Percentiles rank a stretch among this genome's conserved stretches.
phyloP scores from a whole-genome alignment of 2,888 invertebrate species.

The Eledone cirrhosa region DNA sequence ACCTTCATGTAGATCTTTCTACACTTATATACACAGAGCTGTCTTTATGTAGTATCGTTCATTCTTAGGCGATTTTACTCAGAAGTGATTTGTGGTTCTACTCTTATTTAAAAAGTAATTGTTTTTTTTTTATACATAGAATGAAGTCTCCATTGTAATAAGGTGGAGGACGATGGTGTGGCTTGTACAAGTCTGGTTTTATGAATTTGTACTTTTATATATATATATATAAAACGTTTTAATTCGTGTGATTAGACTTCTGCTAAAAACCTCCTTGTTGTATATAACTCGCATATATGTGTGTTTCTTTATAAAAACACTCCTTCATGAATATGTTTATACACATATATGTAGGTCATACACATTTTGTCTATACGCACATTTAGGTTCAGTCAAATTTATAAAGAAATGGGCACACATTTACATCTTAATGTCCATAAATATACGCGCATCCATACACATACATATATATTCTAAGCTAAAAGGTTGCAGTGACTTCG shows the following conservation, averaged over 20 bases:
- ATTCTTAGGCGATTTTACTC: neutral
- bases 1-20: neutral
- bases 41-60: neutral
- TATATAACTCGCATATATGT: neutral
- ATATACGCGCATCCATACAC: neutral
- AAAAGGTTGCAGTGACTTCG: too few species aligned
- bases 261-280: neutral
- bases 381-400: neutral
- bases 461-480: too few species aligned
- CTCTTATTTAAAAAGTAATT: too few species aligned
- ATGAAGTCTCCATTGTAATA: too few species aligned
- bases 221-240: neutral
- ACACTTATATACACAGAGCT: neutral
- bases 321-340: neutral
- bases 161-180: too few species aligned
- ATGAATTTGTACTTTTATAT: neutral
- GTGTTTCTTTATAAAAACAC: neutral
- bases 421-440: neutral
- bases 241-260: neutral
- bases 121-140: too few species aligned
- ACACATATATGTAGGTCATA: neutral
- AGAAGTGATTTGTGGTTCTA: too few species aligned
- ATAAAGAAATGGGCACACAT: neutral
- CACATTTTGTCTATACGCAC: neutral
- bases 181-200: neutral